Evolutionary conservation across 2,797 vertebrate species (phyloP), one percentile per base, ranked within the genome.

Genomic region (Notolepis coatsorum): DNA sequence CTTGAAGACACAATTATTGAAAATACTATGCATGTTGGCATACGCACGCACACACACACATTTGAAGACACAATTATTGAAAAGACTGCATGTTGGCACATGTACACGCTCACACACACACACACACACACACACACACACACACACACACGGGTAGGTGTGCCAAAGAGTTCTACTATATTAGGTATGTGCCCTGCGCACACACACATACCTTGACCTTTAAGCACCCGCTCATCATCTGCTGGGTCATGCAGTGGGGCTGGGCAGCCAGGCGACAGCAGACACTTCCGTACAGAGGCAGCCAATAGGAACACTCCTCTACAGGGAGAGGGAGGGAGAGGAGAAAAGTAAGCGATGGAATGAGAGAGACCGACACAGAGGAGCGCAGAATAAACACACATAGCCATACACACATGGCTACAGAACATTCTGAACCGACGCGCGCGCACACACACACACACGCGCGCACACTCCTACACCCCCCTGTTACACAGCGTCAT

Each of bases 291-390:
- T 98, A 98, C 8, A 98, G 94, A 3, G 97, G 97, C 77, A 98
- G 89, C 96, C 96, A 98, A 72, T 93, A 95, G 0, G 96, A 94
- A 71, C 93, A 95, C 81, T 96, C 95, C 73, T 98, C 96, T 98
- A 42, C 20, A 76, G 59, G 13, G 60, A 52, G 42, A 68, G 8
- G 73, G 52, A 24, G 13, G 67, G 18, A 57, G 5, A 47, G 62
- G 65, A n/a, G 39, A 55, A 48, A 13, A 35, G 42, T 71, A 63
- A 76, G 28, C 73, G 73, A 73, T 65, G 73, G 0, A 59, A 28
- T 20, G 20, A 17, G 27, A 42, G 2, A 30, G 41, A 13, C 31
- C 4, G 24, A 5, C 4, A 21, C 25, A 30, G 12, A 15, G 10
- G 30, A 38, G 28, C 21, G 37, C 5, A 13, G 5, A 49, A 49